A percentile compares a stretch with the other conserved stretches of the same genome.
These are phyloP conservation scores for Paedocypris micromegethes DNA, from an alignment of 2,797 vertebrate species.

Conservation along the genomic window DNA sequence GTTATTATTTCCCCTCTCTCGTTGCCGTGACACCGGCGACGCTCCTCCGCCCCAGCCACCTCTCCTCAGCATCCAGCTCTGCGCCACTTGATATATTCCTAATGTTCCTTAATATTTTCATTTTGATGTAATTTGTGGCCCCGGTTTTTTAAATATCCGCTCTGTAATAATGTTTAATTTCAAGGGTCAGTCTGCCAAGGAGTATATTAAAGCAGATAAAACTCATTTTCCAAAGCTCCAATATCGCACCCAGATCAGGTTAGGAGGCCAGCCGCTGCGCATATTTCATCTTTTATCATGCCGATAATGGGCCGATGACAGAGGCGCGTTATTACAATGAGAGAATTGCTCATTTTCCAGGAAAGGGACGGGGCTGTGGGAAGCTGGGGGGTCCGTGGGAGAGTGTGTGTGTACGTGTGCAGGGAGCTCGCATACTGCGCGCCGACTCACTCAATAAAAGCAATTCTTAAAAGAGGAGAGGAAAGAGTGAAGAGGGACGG, in stretches of 20 bases:
- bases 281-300: slow-evolving; percentile 99
- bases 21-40: slow-evolving; percentile 73
- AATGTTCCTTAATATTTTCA: slow-evolving; percentile 99
- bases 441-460: slow-evolving; percentile 86
- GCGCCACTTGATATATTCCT: slow-evolving; percentile 92
- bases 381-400: slow-evolving; percentile 58
- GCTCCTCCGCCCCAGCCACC: slow-evolving; percentile 52
- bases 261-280: slow-evolving; percentile 99
- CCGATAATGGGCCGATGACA: slow-evolving; percentile 99
- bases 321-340: slow-evolving; percentile 99
- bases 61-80: slow-evolving; percentile 61
- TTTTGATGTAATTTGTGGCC: slow-evolving; percentile 99
- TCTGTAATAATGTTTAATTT: slow-evolving; percentile 99
- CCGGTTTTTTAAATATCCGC: slow-evolving; percentile 99
- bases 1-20: slow-evolving; percentile 85
- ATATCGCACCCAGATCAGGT: slow-evolving; percentile 99
- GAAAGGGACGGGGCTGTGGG: slow-evolving; percentile 72
- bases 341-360: slow-evolving; percentile 98
- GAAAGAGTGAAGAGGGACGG: slow-evolving; percentile 41
- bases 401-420: slow-evolving; percentile 34
- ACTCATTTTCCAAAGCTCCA: slow-evolving; percentile 99
- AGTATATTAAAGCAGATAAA: slow-evolving; percentile 99
- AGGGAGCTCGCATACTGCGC: slow-evolving; percentile 67
- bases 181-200: slow-evolving; percentile 99
- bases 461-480: slow-evolving; percentile 79